Percentiles rank a stretch among this genome's conserved stretches.
Conservation (phyloP, 2,888 invertebrate species). For the Patella ulyssiponensis region DNA sequence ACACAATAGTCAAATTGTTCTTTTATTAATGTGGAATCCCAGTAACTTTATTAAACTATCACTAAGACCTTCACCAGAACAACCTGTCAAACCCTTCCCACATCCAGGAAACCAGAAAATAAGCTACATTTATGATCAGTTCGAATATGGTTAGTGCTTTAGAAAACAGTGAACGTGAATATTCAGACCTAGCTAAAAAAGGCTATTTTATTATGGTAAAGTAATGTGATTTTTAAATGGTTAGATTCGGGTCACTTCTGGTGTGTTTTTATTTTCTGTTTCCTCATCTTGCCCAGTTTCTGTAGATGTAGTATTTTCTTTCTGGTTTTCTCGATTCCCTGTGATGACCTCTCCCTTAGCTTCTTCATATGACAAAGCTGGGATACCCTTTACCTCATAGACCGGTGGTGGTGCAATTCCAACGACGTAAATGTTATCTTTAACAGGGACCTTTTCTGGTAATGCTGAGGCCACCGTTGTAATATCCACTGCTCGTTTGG, state of each 20-base stretch:
- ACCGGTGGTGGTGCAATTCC: slow-evolving; percentile 22
- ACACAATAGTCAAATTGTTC: too few species aligned
- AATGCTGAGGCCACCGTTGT: neutral
- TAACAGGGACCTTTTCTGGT: slow-evolving; percentile 30
- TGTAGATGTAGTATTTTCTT: slow-evolving; percentile 10
- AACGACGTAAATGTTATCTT: slow-evolving; percentile 22
- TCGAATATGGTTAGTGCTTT: too few species aligned
- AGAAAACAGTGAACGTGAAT: too few species aligned
- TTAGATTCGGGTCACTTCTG: neutral
- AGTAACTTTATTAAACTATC: too few species aligned
- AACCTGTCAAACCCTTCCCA: too few species aligned
- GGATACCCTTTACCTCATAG: slow-evolving; percentile 45
- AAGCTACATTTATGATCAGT: too few species aligned
- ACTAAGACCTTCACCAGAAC: too few species aligned
- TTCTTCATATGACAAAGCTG: slow-evolving; percentile 55
- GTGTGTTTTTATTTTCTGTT: neutral
- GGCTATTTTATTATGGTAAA: too few species aligned
- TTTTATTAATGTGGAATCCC: too few species aligned
- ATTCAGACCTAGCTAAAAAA: too few species aligned
- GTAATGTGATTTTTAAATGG: too few species aligned
- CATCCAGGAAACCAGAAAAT: too few species aligned
- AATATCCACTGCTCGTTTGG: slow-evolving; percentile 21
- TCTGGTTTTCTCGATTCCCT: slow-evolving; percentile 17
- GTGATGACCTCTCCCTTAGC: slow-evolving; percentile 51
- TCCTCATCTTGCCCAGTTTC: slow-evolving; percentile 1